These are phyloP conservation scores for Reticulitermes lucifugus DNA, from an alignment of 2,888 invertebrate genomes.

Conservation along the genomic window DNA sequence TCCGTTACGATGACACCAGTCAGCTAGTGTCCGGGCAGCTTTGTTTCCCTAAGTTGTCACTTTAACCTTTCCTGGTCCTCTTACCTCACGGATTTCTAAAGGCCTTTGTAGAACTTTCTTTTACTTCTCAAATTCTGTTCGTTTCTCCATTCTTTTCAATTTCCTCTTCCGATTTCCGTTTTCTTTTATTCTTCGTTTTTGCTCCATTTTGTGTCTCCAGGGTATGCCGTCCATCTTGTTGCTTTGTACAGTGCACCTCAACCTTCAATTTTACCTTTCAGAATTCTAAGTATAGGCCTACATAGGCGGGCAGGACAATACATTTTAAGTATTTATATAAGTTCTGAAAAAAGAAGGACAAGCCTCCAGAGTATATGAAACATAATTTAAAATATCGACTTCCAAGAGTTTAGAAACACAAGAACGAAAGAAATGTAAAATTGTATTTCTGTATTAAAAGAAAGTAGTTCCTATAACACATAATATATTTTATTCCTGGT, in stretches of 20 bases:
- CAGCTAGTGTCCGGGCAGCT: neutral
- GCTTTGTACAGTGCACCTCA: neutral
- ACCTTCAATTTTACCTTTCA: neutral
- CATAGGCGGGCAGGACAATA: no score
- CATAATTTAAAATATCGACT: no score
- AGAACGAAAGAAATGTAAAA: no score
- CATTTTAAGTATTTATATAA: no score
- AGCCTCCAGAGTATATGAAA: no score
- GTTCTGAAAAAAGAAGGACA: no score
- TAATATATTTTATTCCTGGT: no score
- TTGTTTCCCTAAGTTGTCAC: neutral
- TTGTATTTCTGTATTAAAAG: no score
- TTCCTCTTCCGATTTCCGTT: constrained; percentile 22
- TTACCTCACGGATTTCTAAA: neutral
- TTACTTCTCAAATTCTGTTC: neutral
- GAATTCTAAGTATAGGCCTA: no score
- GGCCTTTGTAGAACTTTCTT: neutral
- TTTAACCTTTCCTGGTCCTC: neutral
- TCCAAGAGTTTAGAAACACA: no score
- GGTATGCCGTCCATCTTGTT: constrained; percentile 12
- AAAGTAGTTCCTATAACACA: no score
- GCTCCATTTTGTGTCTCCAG: constrained; percentile 6
- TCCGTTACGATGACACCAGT: neutral
- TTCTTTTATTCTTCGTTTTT: constrained; percentile 1
- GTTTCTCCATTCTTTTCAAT: constrained; percentile 22